Evolutionary conservation across 2,888 invertebrate genomes (phyloP), one percentile per base, ranked within the genome.

Genomic region (Dendrolimus pini): DNA sequence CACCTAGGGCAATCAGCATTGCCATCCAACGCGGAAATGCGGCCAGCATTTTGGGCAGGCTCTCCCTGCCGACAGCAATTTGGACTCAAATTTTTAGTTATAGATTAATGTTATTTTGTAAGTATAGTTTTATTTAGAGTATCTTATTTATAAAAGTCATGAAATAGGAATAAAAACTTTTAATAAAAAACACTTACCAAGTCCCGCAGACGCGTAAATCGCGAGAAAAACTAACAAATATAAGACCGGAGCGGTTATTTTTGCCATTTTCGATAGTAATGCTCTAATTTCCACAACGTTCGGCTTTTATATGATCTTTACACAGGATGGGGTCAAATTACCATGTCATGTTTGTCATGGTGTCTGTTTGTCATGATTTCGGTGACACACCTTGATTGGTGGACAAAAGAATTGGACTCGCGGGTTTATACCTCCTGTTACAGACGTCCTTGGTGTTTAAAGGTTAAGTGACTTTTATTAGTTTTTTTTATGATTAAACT

Each of bases 271-370:
- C 9, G 47, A 47, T 47, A 47, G 47, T 9, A 47, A 47, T 47
- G 47, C 47, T 9, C 12, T 47, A 47, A 47, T 47, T 47, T 47
- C 3, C 47, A 9, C 14, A 12, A 18, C 8, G 14, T 42, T 7
- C 12, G 41, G 14, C 53, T 47, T 47, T 47, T 47, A 47, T 47
- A 47, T 47, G 47, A 12, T 47, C 9, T 47, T 10, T 56, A 56
- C 56, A 57, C 61, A 63, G 67, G 64, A 63, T 60, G 59, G 58
- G 64, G 61, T 58, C 65, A 65, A 64, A 71, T 71, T 67, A 66
- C 57, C 52, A 59, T 58, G 64, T 70, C 67, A 67, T 73, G 72
- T 66, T 62, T 60, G 68, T 70, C 71, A 74, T 68, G 75, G 72
- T 71, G 59, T 63, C 68, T 63, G 62, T 67, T 65, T 68, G 68